Percentiles rank a stretch among this genome's conserved stretches.
Evolutionary conservation across 1,140 invertebrate species (phyloP).

Genomic region (Lucilia sericata): DNA sequence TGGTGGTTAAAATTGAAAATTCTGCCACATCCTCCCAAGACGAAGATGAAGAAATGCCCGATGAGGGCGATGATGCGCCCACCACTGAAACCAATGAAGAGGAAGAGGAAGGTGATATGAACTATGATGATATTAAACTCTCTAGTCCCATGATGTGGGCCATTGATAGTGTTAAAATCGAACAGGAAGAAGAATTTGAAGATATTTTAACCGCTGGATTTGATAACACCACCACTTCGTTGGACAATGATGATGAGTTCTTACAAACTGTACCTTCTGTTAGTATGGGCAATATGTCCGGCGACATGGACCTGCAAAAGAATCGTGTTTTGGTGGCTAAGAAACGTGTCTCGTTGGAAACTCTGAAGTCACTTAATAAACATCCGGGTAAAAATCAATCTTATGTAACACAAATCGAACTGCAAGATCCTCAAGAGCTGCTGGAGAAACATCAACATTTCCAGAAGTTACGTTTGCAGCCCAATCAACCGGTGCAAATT

Average conservation of each 20-base stretch:
- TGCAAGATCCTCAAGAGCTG: slow-evolving; percentile 56
- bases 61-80: slow-evolving; percentile 54
- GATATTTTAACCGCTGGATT: slow-evolving; percentile 55
- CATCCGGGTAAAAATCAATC: neutral
- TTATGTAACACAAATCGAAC: slow-evolving; percentile 36
- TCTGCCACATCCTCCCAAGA: slow-evolving; percentile 57
- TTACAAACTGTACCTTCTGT: neutral
- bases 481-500: slow-evolving; percentile 62
- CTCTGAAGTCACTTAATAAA: neutral
- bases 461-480: slow-evolving; percentile 61
- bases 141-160: slow-evolving; percentile 66
- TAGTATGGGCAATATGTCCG: neutral
- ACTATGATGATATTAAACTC: slow-evolving; percentile 57
- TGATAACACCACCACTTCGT: slow-evolving; percentile 56
- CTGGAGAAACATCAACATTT: slow-evolving; percentile 63
- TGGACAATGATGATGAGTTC: slow-evolving; percentile 60
- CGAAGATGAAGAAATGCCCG: slow-evolving; percentile 57
- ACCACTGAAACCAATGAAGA: slow-evolving; percentile 50
- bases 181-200: slow-evolving; percentile 63
- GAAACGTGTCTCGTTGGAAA: slow-evolving; percentile 26
- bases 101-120: slow-evolving; percentile 33
- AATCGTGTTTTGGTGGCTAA: slow-evolving; percentile 35
- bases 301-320: neutral
- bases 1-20: slow-evolving; percentile 66
- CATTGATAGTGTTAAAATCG: slow-evolving; percentile 64